Base-by-base conservation (phyloP, 2,113 vertebrate genomes). In the Sinocyclocheilus anshuiensis region DNA sequence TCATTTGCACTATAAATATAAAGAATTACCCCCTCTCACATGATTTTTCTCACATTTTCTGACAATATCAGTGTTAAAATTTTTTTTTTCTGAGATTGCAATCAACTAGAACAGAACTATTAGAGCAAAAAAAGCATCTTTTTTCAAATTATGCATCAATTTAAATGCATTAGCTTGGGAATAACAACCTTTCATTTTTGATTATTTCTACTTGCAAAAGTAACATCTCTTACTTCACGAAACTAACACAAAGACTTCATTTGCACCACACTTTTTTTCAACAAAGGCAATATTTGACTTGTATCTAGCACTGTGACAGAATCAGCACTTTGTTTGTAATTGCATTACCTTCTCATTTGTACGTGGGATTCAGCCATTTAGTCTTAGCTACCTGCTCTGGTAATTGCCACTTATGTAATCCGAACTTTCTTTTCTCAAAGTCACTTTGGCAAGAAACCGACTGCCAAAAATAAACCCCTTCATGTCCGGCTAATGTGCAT, bases 361-460 rank as follows among this genome's bases (percentile, higher is more conserved):
- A 33, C 2, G 7, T 29, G n/a, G 75, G 75, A 77, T 63, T 42
- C 5, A 42, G 33, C 33, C 57, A 24, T 65, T 82, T 82, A 48
- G 16, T 42, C 22, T 20, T n/a, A 67, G 42, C 80, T 80, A 63
- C 10, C 53, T 80, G 24, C 61, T 81, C 20, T 82, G 15, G 76
- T 65, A 69, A 69, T 75, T 77, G 75, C 13, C 16, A 59, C 16
- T 55, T 48, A 77, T 36, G 59, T 67, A 29, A 33, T 20, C 29
- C 16, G 10, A 65, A 82, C 80, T 82, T 50, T 69, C 63, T 82
- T 22, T 82, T 71, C 48, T 83, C 29, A 83, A 83, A 74, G 67
- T 71, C 26, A 74, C 81, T 83, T 83, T 74, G 67, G 18, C 33
- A 74, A 74, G 50, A 83, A 71, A 72, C 16, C 45, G 10, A 39